Conservation (phyloP, 2,888 invertebrate species). For the Leucophenga montana region DNA sequence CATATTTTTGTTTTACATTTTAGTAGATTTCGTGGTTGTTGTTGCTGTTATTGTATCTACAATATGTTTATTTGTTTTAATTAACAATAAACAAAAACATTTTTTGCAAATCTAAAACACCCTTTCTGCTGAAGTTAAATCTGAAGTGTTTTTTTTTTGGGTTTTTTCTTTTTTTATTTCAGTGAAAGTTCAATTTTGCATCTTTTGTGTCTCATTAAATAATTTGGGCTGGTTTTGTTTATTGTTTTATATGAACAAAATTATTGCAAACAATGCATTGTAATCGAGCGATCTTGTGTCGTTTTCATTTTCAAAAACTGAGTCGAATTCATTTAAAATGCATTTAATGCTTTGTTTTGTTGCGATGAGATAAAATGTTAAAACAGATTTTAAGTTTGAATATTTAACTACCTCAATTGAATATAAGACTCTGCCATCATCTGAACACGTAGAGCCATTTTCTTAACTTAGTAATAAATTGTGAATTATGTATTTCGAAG, state of each 20-base stretch:
- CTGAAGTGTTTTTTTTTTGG: no score
- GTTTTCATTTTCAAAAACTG: slow-evolving; percentile 51
- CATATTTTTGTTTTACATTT: slow-evolving; percentile 3
- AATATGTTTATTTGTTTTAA: slow-evolving; percentile 63
- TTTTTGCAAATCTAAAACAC: slow-evolving; percentile 27
- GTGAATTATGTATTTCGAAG: no score
- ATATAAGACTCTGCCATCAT: no score
- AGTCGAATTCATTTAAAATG: slow-evolving; percentile 66
- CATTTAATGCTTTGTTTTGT: slow-evolving; percentile 21
- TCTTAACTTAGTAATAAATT: no score
- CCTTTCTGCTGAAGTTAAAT: neutral
- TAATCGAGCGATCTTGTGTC: slow-evolving; percentile 53
- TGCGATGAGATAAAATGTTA: no score
- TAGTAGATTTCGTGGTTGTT: neutral
- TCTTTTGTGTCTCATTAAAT: slow-evolving; percentile 1
- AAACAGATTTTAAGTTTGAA: no score
- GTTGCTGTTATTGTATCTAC: neutral
- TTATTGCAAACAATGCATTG: slow-evolving; percentile 59
- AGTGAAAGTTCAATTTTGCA: slow-evolving; percentile 56
- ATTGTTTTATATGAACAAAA: slow-evolving; percentile 18
- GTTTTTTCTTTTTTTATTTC: slow-evolving; percentile 53
- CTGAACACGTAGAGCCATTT: no score
- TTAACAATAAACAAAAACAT: slow-evolving; percentile 52
- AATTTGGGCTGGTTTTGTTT: slow-evolving; percentile 2
- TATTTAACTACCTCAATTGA: no score